Percentiles rank a stretch among this genome's conserved stretches.
Conservation (phyloP, 2,113 vertebrate genomes). For the Phalacrocorax pelagicus region DNA sequence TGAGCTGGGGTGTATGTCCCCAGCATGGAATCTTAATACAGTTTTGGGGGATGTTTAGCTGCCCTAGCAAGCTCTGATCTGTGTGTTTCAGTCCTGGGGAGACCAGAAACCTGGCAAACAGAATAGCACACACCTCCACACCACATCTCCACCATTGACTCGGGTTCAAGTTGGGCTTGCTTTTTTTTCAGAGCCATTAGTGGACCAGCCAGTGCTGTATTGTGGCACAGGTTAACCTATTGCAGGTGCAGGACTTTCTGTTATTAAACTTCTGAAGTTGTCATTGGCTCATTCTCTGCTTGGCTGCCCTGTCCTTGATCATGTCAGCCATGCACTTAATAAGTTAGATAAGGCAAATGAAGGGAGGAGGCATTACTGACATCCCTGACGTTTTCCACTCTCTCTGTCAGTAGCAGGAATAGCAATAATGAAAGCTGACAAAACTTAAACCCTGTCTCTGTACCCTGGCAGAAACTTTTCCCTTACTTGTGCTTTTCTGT, state of each 20-base stretch:
- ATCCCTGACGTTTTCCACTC: neutral
- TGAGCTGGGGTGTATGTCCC: neutral
- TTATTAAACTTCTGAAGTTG: neutral
- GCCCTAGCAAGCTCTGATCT: neutral
- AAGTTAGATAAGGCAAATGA: neutral
- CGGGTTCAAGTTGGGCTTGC: neutral
- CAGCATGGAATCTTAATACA: neutral
- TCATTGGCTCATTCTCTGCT: neutral
- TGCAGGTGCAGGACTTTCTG: neutral
- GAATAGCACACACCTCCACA: neutral
- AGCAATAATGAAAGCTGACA: neutral
- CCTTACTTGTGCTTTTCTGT: neutral
- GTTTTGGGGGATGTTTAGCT: neutral
- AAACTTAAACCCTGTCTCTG: neutral
- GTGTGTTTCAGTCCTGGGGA: neutral
- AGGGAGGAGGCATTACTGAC: neutral
- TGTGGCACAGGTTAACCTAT: neutral
- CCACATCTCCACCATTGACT: neutral
- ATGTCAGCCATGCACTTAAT: neutral
- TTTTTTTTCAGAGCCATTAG: neutral
- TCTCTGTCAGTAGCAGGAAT: neutral
- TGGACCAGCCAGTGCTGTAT: neutral
- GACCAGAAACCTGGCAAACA: neutral
- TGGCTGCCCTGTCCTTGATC: fast-evolving
- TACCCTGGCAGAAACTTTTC: neutral